phyloP scores from a whole-genome alignment of 53 echinoderm and acorn worm species.

The Stichopus horrens region DNA sequence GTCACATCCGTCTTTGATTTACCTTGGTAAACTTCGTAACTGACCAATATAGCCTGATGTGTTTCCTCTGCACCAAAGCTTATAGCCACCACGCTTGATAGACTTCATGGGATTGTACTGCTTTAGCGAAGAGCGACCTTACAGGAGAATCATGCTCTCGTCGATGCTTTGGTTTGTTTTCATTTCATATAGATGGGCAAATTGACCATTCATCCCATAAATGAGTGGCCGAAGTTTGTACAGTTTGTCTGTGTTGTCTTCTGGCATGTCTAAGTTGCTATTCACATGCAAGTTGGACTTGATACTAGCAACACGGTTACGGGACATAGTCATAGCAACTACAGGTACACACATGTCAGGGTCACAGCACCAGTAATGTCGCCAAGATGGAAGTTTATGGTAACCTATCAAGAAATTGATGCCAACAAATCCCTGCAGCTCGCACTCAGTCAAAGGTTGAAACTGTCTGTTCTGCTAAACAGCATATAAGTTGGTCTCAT shows the following conservation, averaged over 20 bases:
- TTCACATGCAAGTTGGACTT: conserved; percentile 40
- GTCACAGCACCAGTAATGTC: conserved; percentile 6
- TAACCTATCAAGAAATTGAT: conserved; percentile 9
- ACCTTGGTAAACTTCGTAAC: too few species aligned
- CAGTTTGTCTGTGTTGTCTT: not conserved
- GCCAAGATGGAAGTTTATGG: conserved; percentile 3
- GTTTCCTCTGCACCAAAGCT: conserved; percentile 9
- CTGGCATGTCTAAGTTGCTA: conserved; percentile 13
- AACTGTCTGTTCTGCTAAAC: not conserved
- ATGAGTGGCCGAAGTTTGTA: conserved; percentile 6
- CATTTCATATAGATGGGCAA: not conserved
- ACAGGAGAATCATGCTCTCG: conserved; percentile 28
- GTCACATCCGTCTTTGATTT: too few species aligned
- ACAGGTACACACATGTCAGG: not conserved
- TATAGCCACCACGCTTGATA: conserved; percentile 14
- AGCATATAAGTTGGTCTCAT: conserved; percentile 26
- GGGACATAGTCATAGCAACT: conserved; percentile 14
- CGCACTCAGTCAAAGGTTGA: not conserved
- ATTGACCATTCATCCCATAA: conserved; percentile 19
- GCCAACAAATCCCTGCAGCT: not conserved
- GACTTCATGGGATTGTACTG: conserved; percentile 24
- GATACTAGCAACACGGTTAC: conserved; percentile 23
- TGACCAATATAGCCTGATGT: too few species aligned
- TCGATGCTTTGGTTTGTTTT: not conserved
- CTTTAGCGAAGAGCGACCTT: conserved; percentile 13